These are phyloP conservation scores for Anolis carolinensis DNA, from an alignment of 2,113 vertebrate genomes.

Conservation along the genomic window DNA sequence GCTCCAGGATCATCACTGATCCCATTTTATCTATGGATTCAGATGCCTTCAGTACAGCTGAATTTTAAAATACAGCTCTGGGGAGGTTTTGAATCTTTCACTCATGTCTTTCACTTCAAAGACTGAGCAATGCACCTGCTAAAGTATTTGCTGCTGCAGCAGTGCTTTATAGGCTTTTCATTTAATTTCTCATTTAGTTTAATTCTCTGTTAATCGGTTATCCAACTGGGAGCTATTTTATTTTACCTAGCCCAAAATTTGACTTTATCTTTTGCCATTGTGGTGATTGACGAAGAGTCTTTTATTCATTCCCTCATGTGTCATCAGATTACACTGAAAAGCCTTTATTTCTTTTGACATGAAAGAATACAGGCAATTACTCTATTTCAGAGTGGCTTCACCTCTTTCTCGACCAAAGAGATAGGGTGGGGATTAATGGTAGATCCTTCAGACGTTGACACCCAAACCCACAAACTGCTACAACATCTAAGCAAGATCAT, in stretches of 20 bases:
- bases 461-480: neutral
- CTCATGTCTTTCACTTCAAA: neutral
- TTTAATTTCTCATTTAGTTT: constrained; percentile 24
- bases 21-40: neutral
- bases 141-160: neutral
- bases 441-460: neutral
- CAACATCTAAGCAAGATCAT: neutral
- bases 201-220: constrained; percentile 16
- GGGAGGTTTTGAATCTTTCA: neutral
- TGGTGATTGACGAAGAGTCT: neutral
- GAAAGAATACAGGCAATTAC: constrained; percentile 17
- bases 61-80: neutral
- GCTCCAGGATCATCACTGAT: neutral
- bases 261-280: neutral
- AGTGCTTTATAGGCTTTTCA: neutral
- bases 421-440: constrained; percentile 2
- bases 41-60: neutral
- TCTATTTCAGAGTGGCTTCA: constrained; percentile 6
- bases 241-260: neutral
- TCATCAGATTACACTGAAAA: constrained; percentile 12
- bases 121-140: neutral
- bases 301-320: neutral
- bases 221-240: neutral
- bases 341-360: neutral
- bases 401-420: neutral